A percentile compares a stretch with the other conserved stretches of the same genome.
phyloP scores from a whole-genome alignment of 2,797 vertebrate genomes.

The Synaphobranchus kaupii region DNA sequence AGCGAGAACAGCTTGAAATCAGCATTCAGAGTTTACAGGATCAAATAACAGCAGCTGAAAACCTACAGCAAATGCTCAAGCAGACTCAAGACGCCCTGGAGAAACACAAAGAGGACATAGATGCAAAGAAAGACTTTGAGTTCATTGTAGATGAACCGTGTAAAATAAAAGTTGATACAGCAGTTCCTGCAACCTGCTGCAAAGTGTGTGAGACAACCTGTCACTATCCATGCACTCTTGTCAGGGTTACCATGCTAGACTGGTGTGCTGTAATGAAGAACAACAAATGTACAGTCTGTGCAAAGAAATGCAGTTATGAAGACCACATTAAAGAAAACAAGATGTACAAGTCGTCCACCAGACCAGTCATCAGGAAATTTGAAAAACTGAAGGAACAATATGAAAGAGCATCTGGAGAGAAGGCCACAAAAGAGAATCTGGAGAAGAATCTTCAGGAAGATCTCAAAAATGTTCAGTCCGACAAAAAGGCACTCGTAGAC shows the following conservation, averaged over 20 bases:
- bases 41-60: background rate
- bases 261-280: slow-evolving; percentile 25
- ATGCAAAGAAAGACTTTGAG: slow-evolving; percentile 17
- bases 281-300: slow-evolving; percentile 12
- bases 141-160: background rate
- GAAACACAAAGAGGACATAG: slow-evolving; percentile 17
- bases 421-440: background rate
- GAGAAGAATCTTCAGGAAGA: background rate
- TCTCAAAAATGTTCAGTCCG: background rate
- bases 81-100: slow-evolving; percentile 26
- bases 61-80: background rate
- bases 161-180: background rate
- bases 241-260: background rate
- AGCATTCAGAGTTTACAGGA: slow-evolving; percentile 14
- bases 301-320: background rate
- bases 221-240: slow-evolving; percentile 3
- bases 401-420: background rate
- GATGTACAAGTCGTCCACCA: background rate
- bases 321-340: background rate
- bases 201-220: slow-evolving; percentile 5
- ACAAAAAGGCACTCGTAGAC: background rate
- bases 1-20: slow-evolving; percentile 19
- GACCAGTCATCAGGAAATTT: slow-evolving; percentile 13
- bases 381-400: background rate
- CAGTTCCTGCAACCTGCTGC: background rate